These are phyloP conservation scores for Chlorocebus sabaeus DNA, from an alignment of 2,113 vertebrate genomes.

Conservation along the genomic window DNA sequence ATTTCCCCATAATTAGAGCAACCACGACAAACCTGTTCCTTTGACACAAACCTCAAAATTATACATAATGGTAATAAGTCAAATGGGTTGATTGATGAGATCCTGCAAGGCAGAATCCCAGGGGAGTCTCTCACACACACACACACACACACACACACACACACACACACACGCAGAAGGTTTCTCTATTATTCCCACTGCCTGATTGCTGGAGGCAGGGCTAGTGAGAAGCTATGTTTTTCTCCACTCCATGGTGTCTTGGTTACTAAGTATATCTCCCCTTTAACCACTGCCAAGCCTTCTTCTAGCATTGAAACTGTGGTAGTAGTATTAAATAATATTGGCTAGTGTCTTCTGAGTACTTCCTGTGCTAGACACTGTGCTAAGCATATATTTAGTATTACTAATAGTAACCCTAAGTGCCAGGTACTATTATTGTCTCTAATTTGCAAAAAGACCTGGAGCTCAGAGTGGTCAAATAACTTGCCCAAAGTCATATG, in stretches of 20 bases:
- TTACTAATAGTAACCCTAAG: background rate
- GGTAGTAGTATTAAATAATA: background rate
- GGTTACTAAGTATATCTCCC: background rate
- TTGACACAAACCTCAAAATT: conserved; percentile 51
- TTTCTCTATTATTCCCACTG: background rate
- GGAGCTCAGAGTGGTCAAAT: background rate
- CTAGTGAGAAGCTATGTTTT: background rate
- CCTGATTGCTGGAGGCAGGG: background rate
- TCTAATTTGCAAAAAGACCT: background rate
- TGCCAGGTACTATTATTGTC: background rate
- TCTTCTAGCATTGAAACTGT: background rate
- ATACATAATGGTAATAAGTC: background rate
- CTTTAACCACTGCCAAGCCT: background rate
- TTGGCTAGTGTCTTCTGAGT: background rate
- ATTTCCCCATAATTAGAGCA: background rate
- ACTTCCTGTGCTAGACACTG: background rate
- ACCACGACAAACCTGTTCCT: background rate
- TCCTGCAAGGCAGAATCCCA: background rate
- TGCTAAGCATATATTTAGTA: background rate
- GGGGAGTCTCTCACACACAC: background rate
- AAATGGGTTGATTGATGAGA: background rate
- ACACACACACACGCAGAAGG: background rate
- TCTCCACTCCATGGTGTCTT: background rate
- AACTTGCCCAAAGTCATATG: background rate
- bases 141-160: background rate